These are phyloP conservation scores for Pelobates cultripes DNA, from an alignment of 2,797 vertebrate species.

Conservation along the genomic window DNA sequence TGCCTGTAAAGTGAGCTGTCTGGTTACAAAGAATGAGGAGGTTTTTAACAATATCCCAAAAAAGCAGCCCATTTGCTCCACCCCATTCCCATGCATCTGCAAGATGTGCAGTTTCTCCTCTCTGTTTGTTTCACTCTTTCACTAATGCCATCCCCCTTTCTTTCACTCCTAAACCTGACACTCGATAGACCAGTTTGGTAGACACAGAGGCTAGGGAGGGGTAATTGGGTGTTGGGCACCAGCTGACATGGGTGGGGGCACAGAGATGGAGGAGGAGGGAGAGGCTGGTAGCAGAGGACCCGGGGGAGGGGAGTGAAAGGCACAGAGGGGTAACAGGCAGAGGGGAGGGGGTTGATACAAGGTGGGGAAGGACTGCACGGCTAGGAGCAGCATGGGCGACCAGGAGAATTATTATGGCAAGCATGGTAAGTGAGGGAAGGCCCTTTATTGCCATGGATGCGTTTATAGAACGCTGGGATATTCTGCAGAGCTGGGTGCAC, in stretches of 20 bases:
- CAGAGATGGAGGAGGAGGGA: neutral
- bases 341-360: neutral
- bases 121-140: neutral
- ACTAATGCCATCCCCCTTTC: slow-evolving; percentile 7
- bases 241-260: slow-evolving; percentile 43
- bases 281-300: too few relatives aligned
- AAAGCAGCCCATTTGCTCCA: neutral
- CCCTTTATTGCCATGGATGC: too few relatives aligned
- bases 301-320: too few relatives aligned
- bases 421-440: slow-evolving; percentile 71
- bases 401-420: slow-evolving; percentile 76
- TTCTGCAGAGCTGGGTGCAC: neutral
- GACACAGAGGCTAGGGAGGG: slow-evolving; percentile 7
- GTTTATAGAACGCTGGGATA: too few relatives aligned
- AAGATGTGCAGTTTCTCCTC: neutral
- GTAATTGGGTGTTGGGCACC: slow-evolving; percentile 48
- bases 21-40: neutral
- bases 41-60: neutral
- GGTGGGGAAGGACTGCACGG: neutral
- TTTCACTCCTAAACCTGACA: slow-evolving; percentile 10
- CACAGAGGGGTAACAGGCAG: too few relatives aligned
- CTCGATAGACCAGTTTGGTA: slow-evolving; percentile 52
- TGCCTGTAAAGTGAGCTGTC: too few relatives aligned
- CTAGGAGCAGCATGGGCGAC: slow-evolving; percentile 70
- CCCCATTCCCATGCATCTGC: neutral